A percentile compares a stretch with the other conserved stretches of the same genome.
phyloP scores from a whole-genome alignment of 1,140 invertebrate genomes.

The Magallana gigas region DNA sequence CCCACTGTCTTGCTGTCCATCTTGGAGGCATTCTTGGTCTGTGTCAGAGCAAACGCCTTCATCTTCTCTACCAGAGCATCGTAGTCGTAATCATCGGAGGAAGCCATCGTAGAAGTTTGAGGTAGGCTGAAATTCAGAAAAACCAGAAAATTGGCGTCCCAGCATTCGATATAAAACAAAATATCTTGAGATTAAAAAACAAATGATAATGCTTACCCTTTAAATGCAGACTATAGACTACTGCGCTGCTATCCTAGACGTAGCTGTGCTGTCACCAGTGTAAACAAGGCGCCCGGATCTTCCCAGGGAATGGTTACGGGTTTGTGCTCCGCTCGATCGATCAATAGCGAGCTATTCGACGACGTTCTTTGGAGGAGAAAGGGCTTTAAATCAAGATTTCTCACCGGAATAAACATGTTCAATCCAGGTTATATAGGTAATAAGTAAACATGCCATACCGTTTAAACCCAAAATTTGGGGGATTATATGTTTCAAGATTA shows the following conservation, averaged over 20 bases:
- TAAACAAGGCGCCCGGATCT: background rate
- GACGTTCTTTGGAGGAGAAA: background rate
- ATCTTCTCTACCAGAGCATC: background rate
- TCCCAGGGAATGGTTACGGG: background rate
- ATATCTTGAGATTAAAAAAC: background rate
- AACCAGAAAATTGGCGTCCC: background rate
- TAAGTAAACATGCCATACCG: slow-evolving; percentile 4
- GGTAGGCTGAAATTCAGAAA: background rate
- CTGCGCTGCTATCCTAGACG: background rate
- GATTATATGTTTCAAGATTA: background rate
- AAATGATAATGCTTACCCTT: background rate
- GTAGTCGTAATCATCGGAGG: slow-evolving; percentile 7
- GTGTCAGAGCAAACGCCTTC: slow-evolving; percentile 3
- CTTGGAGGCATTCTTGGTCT: slow-evolving; percentile 6
- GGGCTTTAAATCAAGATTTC: background rate
- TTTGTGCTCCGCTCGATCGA: background rate
- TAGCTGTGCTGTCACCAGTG: background rate
- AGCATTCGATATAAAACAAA: background rate
- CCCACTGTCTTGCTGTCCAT: slow-evolving; percentile 40
- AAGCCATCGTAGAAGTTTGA: background rate
- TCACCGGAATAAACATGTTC: slow-evolving; percentile 17
- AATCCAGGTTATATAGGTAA: background rate
- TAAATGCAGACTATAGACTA: background rate
- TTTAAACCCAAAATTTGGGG: background rate
- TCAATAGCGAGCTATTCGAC: background rate